Evolutionary conservation across 2,797 vertebrate genomes (phyloP).

Genomic region (Podarcis siculus): DNA sequence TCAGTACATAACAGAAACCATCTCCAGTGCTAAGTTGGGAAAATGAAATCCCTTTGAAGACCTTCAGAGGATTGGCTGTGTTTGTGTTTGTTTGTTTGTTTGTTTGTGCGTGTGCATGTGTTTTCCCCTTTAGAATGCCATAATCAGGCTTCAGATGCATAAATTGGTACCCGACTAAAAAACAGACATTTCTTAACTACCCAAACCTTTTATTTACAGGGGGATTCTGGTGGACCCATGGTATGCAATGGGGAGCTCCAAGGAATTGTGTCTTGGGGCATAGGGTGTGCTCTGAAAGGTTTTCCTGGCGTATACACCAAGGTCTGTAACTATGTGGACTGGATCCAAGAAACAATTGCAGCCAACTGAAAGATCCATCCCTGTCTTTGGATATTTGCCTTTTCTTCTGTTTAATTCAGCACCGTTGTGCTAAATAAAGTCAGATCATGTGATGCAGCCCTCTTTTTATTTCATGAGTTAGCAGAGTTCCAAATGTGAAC

Average conservation of each 20-base stretch:
- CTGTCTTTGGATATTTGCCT: not conserved
- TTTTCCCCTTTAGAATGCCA: too few species aligned
- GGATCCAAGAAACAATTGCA: slow-evolving; percentile 61
- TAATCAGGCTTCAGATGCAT: too few species aligned
- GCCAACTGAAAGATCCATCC: slow-evolving; percentile 23
- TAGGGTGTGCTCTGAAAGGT: slow-evolving; percentile 76
- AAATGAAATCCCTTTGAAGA: too few species aligned
- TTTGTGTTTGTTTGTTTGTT: too few species aligned
- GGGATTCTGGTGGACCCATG: slow-evolving; percentile 84
- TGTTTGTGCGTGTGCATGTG: too few species aligned
- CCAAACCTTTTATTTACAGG: slow-evolving; percentile 62
- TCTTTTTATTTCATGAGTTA: not conserved
- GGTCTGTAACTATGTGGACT: slow-evolving; percentile 67
- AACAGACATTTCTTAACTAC: not conserved
- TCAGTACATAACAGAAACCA: too few species aligned
- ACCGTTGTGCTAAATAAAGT: not conserved
- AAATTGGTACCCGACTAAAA: too few species aligned
- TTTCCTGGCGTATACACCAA: slow-evolving; percentile 82
- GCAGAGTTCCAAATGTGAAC: too few species aligned
- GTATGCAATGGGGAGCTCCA: slow-evolving; percentile 80
- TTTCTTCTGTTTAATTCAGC: too few species aligned
- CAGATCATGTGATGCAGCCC: not conserved
- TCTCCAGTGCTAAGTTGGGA: too few species aligned
- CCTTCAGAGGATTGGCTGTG: too few species aligned
- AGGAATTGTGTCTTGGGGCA: slow-evolving; percentile 84